These are phyloP conservation scores for Xiphias gladius DNA, from an alignment of 2,113 vertebrate species.

Conservation along the genomic window DNA sequence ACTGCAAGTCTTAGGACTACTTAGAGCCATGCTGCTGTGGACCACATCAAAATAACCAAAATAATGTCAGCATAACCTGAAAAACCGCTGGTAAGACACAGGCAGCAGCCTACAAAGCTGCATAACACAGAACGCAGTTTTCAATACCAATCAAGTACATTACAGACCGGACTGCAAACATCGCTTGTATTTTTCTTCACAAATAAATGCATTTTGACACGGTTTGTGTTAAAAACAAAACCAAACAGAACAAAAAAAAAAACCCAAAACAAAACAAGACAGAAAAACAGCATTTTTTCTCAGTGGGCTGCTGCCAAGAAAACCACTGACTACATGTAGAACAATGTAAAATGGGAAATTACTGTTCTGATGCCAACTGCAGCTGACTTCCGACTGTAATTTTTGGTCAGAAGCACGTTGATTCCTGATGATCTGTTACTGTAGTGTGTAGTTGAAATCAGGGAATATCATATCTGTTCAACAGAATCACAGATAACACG, in stretches of 20 bases:
- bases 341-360: slow-evolving; percentile 1
- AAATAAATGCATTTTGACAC: too few relatives aligned
- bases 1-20: too few relatives aligned
- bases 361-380: not conserved
- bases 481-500: not conserved
- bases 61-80: not conserved
- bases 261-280: too few relatives aligned
- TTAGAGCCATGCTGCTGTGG: too few relatives aligned
- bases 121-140: too few relatives aligned
- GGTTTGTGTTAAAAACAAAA: too few relatives aligned
- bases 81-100: not conserved
- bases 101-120: too few relatives aligned
- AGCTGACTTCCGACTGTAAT: not conserved
- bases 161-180: too few relatives aligned
- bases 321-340: not conserved
- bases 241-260: too few relatives aligned
- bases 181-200: too few relatives aligned
- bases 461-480: not conserved
- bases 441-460: not conserved
- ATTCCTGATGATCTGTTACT: slow-evolving; percentile 3
- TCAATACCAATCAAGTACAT: too few relatives aligned
- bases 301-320: not conserved
- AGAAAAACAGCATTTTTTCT: not conserved
- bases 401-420: not conserved
- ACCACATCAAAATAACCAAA: not conserved